These are phyloP conservation scores for Holothuria scabra DNA, from an alignment of 53 echinoderm and acorn worm genomes.

Conservation along the genomic window DNA sequence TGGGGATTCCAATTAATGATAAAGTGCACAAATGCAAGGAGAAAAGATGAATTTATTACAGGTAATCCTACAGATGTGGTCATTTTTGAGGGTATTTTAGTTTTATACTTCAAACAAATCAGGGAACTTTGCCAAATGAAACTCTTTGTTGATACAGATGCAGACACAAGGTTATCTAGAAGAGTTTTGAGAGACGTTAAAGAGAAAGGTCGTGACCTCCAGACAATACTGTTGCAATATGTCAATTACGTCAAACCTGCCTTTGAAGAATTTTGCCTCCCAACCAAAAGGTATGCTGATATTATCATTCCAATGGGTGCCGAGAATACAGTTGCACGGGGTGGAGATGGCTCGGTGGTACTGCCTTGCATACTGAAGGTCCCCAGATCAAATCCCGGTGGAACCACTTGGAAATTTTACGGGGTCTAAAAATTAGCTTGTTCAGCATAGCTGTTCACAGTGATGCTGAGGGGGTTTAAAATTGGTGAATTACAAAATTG, in stretches of 20 bases:
- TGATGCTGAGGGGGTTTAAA: no score
- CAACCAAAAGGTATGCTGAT: slow-evolving; percentile 99
- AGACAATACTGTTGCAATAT: slow-evolving; percentile 89
- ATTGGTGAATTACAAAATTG: no score
- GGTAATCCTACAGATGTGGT: slow-evolving; percentile 93
- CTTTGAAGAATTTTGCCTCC: slow-evolving; percentile 99
- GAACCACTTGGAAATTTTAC: no score
- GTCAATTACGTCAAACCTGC: slow-evolving; percentile 98
- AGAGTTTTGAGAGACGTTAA: slow-evolving; percentile 93
- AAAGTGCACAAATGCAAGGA: slow-evolving; percentile 86
- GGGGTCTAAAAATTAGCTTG: no score
- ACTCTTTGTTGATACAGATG: slow-evolving; percentile 97
- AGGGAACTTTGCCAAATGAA: slow-evolving; percentile 93
- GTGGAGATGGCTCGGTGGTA: no score
- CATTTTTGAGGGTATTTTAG: slow-evolving; percentile 90
- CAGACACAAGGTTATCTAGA: slow-evolving; percentile 98
- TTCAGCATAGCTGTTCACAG: no score
- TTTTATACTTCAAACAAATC: slow-evolving; percentile 89
- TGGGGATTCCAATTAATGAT: slow-evolving; percentile 91
- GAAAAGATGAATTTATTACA: slow-evolving; percentile 64
- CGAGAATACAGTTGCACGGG: slow-evolving; percentile 96
- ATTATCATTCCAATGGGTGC: slow-evolving; percentile 99
- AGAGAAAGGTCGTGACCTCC: slow-evolving; percentile 90
- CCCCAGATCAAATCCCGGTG: no score
- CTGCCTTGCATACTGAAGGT: no score